These are phyloP conservation scores for Eubasilissa splendida DNA, from an alignment of 2,888 invertebrate genomes.

Conservation along the genomic window DNA sequence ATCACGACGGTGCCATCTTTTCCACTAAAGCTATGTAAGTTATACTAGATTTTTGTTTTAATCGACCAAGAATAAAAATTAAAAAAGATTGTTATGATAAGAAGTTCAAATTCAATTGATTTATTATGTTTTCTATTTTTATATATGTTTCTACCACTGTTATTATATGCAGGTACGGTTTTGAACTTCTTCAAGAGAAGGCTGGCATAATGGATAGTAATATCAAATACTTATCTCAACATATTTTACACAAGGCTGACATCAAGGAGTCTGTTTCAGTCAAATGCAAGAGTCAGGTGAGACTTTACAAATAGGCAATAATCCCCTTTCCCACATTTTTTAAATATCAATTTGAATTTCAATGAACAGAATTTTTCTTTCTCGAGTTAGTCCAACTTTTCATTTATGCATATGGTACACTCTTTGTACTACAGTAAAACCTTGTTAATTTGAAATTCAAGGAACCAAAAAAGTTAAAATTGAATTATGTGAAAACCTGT, in stretches of 20 bases:
- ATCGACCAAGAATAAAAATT: no score
- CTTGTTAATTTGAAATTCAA: no score
- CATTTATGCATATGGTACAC: no score
- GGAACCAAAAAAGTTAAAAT: no score
- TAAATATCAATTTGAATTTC: no score
- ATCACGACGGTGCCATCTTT: constrained; percentile 68
- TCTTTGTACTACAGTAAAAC: no score
- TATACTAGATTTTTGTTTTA: background rate
- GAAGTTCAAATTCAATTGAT: background rate
- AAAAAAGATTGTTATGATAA: no score
- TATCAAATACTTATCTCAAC: constrained; percentile 68
- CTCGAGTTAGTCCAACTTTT: no score
- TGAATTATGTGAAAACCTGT: no score
- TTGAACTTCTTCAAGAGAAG: constrained; percentile 70
- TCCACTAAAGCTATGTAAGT: constrained; percentile 71
- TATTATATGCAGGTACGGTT: constrained; percentile 66
- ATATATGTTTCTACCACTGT: background rate
- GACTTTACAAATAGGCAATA: background rate
- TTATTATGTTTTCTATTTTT: background rate
- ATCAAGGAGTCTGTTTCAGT: constrained; percentile 67
- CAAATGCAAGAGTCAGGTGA: constrained; percentile 69
- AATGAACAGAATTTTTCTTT: no score
- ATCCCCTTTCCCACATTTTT: no score
- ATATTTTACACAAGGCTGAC: constrained; percentile 68
- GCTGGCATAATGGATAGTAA: constrained; percentile 68